phyloP scores from a whole-genome alignment of 2,888 invertebrate species.

The Serripes groenlandicus region DNA sequence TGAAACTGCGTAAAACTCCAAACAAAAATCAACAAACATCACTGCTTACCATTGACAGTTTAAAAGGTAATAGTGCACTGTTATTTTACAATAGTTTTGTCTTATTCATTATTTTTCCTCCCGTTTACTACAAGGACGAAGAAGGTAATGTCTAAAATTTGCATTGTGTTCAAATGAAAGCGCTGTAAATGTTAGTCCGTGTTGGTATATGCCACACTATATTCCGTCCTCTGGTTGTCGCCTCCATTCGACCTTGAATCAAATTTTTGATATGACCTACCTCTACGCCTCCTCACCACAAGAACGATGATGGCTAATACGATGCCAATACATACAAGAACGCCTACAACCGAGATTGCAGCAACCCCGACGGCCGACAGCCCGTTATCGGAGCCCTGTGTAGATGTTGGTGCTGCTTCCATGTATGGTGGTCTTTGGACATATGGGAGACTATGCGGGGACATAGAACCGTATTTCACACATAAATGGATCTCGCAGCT shows the following conservation, averaged over 20 bases:
- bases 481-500: slow-evolving; percentile 80
- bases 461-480: slow-evolving; percentile 72
- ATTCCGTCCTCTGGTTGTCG: not conserved
- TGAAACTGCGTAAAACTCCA: too few relatives aligned
- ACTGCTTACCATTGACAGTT: too few relatives aligned
- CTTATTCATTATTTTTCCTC: too few relatives aligned
- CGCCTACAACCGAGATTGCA: too few relatives aligned
- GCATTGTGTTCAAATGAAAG: too few relatives aligned
- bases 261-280: not conserved
- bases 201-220: not conserved
- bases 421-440: slow-evolving; percentile 80
- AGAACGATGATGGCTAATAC: slow-evolving; percentile 51
- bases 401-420: slow-evolving; percentile 39
- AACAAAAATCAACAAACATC: too few relatives aligned
- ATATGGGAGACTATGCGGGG: slow-evolving; percentile 67
- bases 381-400: not conserved
- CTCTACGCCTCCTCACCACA: slow-evolving; percentile 39
- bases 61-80: too few relatives aligned
- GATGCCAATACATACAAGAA: too few relatives aligned
- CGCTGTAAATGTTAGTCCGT: too few relatives aligned
- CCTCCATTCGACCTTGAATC: slow-evolving; percentile 28
- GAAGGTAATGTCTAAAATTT: too few relatives aligned
- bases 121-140: too few relatives aligned
- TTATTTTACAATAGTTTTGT: too few relatives aligned
- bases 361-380: slow-evolving; percentile 31